Base-by-base conservation (phyloP, 2,797 vertebrate species). In the Linurgus olivaceus region DNA sequence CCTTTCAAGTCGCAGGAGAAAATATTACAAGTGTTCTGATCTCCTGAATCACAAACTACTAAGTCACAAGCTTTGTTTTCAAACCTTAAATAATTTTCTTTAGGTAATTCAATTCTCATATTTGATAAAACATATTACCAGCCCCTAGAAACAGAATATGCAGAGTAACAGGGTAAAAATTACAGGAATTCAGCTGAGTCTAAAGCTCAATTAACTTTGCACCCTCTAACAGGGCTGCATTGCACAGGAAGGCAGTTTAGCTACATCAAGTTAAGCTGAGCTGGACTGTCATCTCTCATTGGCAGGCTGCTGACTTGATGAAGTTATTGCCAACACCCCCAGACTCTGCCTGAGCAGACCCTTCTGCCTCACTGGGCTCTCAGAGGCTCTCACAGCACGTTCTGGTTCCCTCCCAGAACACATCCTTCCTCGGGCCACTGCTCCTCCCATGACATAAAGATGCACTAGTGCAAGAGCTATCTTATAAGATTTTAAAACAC, bases 401-500 rank as follows among this genome's bases (percentile, higher is more conserved):
- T 31, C 51, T 4, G 19, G 23, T 40, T 61, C 38, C 24, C 25
- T 70, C 47, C 18, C 35, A 9, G 16, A 47, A 16, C 8, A 7
- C 2, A 0, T n/a, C 68, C 38, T 24, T 50, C 28, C 42, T 78
- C 2, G 0, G 33, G 17, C 9, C 52, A 48, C 29, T 72, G 29
- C 24, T 85, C 23, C 54, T 58, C 57, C 42, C 12, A 6, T 2
- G 16, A 7, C 4, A 45, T 1, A 11, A 70, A 86, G 40, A 33
- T 26, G 10, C 19, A 62, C 4, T 0, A 40, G 7, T 14, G 6
- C 26, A 63, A 65, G 29, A 48, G 3, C 19, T 20, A 4, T 1
- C 0, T 9, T 31, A 5, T 3, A 51, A 42, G n/a, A 82, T 40
- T 76, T 40, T 44, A 63, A 57, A 79, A 13, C 29, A 11, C 1